Percentiles rank a stretch among this genome's conserved stretches.
Conservation (phyloP, 2,797 vertebrate genomes). For the Euphonia xanthogaster region DNA sequence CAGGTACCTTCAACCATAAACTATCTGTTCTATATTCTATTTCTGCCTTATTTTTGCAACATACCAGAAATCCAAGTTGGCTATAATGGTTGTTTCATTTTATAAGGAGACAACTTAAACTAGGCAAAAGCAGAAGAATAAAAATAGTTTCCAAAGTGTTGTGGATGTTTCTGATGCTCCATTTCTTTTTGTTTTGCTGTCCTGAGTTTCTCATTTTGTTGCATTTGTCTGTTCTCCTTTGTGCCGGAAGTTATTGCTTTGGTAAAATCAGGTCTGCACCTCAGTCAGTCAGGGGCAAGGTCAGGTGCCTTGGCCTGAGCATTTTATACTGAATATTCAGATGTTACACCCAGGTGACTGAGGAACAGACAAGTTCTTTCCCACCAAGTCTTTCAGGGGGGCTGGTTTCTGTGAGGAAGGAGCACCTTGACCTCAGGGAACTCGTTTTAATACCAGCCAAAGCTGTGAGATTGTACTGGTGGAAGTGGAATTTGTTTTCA, state of each 20-base stretch:
- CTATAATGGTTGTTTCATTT: background rate
- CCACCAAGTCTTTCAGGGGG: background rate
- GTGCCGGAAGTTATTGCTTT: background rate
- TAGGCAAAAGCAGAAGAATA: background rate
- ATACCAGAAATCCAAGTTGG: background rate
- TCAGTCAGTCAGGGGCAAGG: background rate
- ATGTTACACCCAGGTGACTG: background rate
- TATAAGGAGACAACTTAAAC: background rate
- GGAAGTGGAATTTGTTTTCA: background rate
- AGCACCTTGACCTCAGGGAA: background rate
- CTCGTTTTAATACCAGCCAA: background rate
- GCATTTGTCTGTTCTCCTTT: background rate
- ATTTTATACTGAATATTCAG: background rate
- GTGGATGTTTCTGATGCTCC: background rate
- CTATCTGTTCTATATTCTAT: no score
- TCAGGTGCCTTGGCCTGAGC: background rate
- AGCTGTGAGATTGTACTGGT: background rate
- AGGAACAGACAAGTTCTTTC: background rate
- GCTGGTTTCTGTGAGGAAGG: background rate
- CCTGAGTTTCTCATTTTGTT: background rate
- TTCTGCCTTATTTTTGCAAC: background rate
- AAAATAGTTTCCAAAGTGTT: background rate
- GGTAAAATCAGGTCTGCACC: background rate
- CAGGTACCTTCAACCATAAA: conserved; percentile 78
- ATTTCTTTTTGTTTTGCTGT: background rate